These are phyloP conservation scores for Idaea dimidiata DNA, from an alignment of 2,888 invertebrate species.

Conservation along the genomic window DNA sequence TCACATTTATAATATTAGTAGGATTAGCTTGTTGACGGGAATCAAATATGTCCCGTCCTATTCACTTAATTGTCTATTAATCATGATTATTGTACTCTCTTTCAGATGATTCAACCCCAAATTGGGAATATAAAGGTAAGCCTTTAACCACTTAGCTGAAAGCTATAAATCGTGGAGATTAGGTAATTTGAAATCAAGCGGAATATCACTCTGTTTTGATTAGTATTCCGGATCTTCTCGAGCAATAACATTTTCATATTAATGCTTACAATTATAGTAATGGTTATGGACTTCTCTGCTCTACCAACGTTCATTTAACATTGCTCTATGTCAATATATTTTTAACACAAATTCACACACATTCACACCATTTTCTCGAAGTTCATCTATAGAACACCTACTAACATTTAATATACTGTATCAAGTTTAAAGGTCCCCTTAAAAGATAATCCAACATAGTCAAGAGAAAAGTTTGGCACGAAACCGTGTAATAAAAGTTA, in stretches of 20 bases:
- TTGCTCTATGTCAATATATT: background rate
- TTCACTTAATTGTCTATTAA: no score
- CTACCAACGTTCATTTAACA: background rate
- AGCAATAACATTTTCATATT: slow-evolving; percentile 14
- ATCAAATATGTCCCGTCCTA: no score
- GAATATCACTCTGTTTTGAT: slow-evolving; percentile 14
- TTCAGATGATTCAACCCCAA: no score
- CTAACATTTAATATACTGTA: background rate
- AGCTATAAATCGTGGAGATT: slow-evolving; percentile 5
- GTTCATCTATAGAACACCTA: background rate
- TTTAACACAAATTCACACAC: background rate
- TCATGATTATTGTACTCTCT: no score
- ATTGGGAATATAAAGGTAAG: background rate
- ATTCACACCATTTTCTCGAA: background rate
- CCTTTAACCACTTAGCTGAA: background rate
- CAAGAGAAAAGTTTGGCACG: slow-evolving; percentile 1
- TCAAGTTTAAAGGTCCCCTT: background rate
- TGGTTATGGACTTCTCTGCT: background rate
- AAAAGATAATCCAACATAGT: slow-evolving; percentile 2
- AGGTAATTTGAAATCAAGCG: slow-evolving; percentile 20
- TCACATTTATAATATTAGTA: no score
- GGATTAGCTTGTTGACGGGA: no score
- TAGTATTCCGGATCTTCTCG: slow-evolving; percentile 15
- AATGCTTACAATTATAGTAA: slow-evolving; percentile 11
- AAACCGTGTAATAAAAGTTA: slow-evolving; percentile 2